Evolutionary conservation across 2,797 vertebrate genomes (phyloP).

Genomic region (Prionace glauca): DNA sequence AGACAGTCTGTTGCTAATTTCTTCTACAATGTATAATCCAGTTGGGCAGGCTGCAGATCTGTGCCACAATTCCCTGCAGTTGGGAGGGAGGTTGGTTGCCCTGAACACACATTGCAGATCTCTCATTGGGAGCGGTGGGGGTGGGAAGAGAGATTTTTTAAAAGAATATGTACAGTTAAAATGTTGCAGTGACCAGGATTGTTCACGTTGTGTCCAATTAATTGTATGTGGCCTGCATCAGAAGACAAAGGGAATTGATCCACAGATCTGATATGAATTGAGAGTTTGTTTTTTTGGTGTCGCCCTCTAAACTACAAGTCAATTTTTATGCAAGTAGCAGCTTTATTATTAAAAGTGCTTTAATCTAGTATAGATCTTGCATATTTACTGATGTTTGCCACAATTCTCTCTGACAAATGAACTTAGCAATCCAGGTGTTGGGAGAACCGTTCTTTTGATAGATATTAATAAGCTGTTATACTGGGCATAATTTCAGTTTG

Average conservation of each 20-base stretch:
- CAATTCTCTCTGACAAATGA: not conserved
- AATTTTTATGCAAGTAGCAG: not conserved
- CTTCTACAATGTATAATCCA: not conserved
- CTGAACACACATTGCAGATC: not conserved
- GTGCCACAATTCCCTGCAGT: not conserved
- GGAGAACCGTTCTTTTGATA: not conserved
- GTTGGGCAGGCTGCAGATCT: not conserved
- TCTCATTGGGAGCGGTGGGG: too few species aligned
- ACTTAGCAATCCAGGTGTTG: not conserved
- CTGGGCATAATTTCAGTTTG: not conserved
- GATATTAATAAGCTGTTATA: not conserved
- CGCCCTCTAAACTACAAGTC: not conserved
- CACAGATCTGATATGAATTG: not conserved
- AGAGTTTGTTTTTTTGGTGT: not conserved
- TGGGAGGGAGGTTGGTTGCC: too few species aligned
- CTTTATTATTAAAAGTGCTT: not conserved
- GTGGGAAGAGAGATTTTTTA: not conserved
- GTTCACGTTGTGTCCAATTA: not conserved
- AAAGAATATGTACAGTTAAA: not conserved
- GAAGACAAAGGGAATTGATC: not conserved
- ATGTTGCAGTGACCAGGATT: not conserved
- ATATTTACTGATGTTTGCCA: not conserved
- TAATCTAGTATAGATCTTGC: not conserved
- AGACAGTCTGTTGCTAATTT: not conserved
- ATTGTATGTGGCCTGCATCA: not conserved